Base-by-base conservation (phyloP, 2,113 vertebrate species). In the Tupaia chinensis region DNA sequence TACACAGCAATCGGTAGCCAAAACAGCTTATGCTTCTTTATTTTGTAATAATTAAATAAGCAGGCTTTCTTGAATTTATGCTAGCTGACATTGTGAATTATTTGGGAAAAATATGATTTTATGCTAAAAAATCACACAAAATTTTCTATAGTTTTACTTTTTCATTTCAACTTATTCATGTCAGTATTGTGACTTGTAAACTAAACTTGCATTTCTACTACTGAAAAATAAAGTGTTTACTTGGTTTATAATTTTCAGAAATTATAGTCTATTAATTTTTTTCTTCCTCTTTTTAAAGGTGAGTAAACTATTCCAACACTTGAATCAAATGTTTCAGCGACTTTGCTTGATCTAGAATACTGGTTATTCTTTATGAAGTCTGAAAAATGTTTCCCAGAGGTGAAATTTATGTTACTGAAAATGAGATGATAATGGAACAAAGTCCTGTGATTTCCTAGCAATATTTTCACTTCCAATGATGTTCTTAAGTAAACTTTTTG, bases 241-340 rank as follows among this genome's bases (percentile, higher is more conserved):
- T 95, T 86, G 23, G 73, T 56, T 86, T 86, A 84, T 73, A 15
- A 66, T 74, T 88, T 88, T 91, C 34, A 96, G 84, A 92, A 95
- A 65, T 87, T 84, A 23, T 85, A 56, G 61, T 60, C 68, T 87
- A n/a, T 61, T 78, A 32, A 80, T 91, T 83, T 81, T 93, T n/a
- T 14, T 7, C 60, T 27, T 72, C 53, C 65, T 6, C 56, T 91
- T 88, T 23, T 87, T 92, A 80, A 95, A 97, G 82, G 20, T 69
- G 19, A 86, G 25, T 56, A 53, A 78, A 92, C 13, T 66, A 44
- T 76, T 95, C 53, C 27, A 74, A 29, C 2, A 73, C 63, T 34
- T 83, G 83, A 80, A 66, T 77, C 34, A 87, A 87, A 81, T 53
- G 80, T 68, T 16, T 58, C 9, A 25, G 82, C 73, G 86, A 91